phyloP scores from a whole-genome alignment of 2,113 vertebrate species.

The Bos indicus region DNA sequence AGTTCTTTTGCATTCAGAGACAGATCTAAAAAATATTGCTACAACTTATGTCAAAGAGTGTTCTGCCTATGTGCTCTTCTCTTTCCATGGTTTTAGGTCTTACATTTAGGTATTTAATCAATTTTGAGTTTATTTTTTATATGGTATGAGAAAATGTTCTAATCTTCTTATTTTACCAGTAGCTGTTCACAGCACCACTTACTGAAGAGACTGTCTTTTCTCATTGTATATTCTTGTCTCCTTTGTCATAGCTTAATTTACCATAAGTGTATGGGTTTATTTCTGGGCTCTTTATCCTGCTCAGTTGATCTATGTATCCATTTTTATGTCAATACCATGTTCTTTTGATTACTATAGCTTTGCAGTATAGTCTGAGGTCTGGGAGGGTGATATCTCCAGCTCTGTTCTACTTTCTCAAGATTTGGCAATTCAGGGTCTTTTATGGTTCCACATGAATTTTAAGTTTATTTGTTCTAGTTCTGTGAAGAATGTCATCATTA shows the following conservation, averaged over 20 bases:
- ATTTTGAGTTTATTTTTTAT: not conserved
- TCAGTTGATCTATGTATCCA: not conserved
- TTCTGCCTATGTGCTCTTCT: not conserved
- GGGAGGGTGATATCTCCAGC: not conserved
- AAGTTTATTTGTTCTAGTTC: not conserved
- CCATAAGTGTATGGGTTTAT: not conserved
- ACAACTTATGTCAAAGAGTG: not conserved
- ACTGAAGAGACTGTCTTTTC: not conserved
- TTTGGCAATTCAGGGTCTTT: not conserved
- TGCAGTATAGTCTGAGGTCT: not conserved
- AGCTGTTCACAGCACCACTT: not conserved
- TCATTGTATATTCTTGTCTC: not conserved
- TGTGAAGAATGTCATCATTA: not conserved
- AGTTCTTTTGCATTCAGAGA: not conserved
- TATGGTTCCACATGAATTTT: not conserved
- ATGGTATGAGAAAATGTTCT: not conserved
- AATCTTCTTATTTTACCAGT: not conserved
- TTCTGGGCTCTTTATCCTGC: not conserved
- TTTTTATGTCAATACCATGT: not conserved
- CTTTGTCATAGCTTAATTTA: not conserved
- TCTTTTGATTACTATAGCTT: not conserved
- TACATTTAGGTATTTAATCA: not conserved
- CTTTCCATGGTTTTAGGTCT: not conserved
- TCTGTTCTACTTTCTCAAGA: not conserved
- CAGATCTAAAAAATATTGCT: not conserved